Base-by-base conservation (phyloP, 2,888 invertebrate genomes). In the Tachystola acroxantha region DNA sequence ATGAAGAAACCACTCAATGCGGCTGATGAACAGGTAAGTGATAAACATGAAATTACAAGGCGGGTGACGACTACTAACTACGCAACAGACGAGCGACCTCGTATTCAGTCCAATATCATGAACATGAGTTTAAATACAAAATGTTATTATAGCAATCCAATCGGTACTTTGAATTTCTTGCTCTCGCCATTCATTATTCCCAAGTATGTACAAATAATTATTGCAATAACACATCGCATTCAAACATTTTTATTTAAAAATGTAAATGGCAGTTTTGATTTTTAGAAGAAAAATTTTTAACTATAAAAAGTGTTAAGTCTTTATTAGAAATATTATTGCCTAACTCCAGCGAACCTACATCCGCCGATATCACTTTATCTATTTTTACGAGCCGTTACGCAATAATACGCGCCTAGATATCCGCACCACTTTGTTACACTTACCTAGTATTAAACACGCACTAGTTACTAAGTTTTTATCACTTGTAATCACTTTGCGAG, bases 401-500 rank as follows among this genome's bases (percentile, higher is more conserved):
- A 20, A 24, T 2, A 16, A 24, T 24, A 55, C 54, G 56, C 68
- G 71, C 68, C 67, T 64, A 62, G 55, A 59, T 53, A 76, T 84
- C 85, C 84, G 86, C 86, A 86, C 82, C 85, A 86, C 84, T 72
- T 60, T 50, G 44, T 39, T 62, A 51, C 58, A 53, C 6, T 62
- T 70, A 63, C 51, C 59, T 65, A 24, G 24, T 24, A 9, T 68
- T 75, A 79, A 66, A 77, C 78, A 80, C 79, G 62, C 75, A 66
- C 70, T 84, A 80, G 60, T 42, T 50, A 60, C 70, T 80, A 64
- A 63, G 65, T 46, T 53, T 71, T 66, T 84, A 85, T 86, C 85
- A 85, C 85, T 77, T 86, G 69, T 73, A 77, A 85, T 85, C 85
- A 85, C 82, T 72, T 81, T 76, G 79, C 78, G 80, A 80, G 75